Conservation (phyloP, 2,888 invertebrate genomes). For the Lochmaea crataegi region DNA sequence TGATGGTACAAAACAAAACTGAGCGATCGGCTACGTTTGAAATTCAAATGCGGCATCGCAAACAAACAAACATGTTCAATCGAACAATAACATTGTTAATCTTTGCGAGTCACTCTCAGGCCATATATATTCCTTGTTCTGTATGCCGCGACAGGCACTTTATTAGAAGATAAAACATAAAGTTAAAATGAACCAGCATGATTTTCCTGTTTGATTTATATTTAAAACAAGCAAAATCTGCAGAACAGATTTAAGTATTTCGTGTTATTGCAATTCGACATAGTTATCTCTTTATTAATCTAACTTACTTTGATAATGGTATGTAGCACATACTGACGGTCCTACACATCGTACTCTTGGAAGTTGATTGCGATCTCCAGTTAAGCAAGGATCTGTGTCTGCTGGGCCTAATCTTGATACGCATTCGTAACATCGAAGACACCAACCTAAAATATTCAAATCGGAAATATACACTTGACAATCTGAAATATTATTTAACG, state of each 20-base stretch:
- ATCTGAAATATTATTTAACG: background rate
- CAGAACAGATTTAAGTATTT: background rate
- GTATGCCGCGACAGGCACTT: no score
- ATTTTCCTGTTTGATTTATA: no score
- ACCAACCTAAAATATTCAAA: conserved; percentile 44
- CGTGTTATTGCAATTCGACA: background rate
- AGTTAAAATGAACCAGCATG: background rate
- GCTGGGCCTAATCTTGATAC: conserved; percentile 50
- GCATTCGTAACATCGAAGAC: conserved; percentile 56
- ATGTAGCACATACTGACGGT: conserved; percentile 57
- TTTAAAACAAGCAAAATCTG: no score
- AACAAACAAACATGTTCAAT: no score
- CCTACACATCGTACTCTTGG: conserved; percentile 53
- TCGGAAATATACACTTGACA: background rate
- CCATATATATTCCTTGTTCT: no score
- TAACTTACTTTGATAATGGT: conserved; percentile 55
- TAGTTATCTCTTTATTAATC: background rate
- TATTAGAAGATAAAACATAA: background rate
- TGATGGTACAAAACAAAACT: no score
- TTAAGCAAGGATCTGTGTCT: conserved; percentile 52
- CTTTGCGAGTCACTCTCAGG: no score
- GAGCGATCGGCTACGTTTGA: no score
- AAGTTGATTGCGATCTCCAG: conserved; percentile 52
- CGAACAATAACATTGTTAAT: no score
- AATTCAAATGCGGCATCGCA: no score